Conservation (phyloP, 1,140 invertebrate species). For the Neuroterus valhalla region DNA sequence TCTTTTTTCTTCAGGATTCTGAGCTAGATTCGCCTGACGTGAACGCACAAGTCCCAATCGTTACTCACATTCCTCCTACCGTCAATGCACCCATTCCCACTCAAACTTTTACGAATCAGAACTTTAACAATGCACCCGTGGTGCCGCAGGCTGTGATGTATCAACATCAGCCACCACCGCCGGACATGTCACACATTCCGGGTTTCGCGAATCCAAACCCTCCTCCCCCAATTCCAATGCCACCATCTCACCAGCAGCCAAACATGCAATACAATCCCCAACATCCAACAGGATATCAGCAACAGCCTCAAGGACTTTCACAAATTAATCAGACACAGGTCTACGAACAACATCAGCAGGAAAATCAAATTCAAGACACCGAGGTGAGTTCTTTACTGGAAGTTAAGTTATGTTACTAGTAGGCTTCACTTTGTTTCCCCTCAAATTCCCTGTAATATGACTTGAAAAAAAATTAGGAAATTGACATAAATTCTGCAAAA, state of each 20-base stretch:
- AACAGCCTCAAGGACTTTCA: slow-evolving; percentile 43
- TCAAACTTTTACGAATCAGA: slow-evolving; percentile 88
- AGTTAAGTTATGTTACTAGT: too few species aligned
- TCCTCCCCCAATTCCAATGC: slow-evolving; percentile 72
- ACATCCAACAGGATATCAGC: slow-evolving; percentile 55
- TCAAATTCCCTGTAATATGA: too few species aligned
- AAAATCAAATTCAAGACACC: slow-evolving; percentile 35
- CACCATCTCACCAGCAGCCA: slow-evolving; percentile 67
- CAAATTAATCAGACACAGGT: slow-evolving; percentile 45
- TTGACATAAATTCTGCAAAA: too few species aligned
- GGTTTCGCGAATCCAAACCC: slow-evolving; percentile 71
- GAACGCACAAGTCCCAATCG: slow-evolving; percentile 61
- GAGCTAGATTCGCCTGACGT: slow-evolving; percentile 83
- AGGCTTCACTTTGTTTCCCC: too few species aligned
- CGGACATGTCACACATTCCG: slow-evolving; percentile 70
- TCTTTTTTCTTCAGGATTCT: slow-evolving; percentile 86
- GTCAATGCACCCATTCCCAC: slow-evolving; percentile 81
- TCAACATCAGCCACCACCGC: slow-evolving; percentile 63
- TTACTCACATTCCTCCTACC: slow-evolving; percentile 74
- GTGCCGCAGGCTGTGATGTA: slow-evolving; percentile 70
- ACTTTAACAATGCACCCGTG: slow-evolving; percentile 75
- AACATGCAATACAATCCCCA: slow-evolving; percentile 69
- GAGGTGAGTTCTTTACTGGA: slow-evolving; percentile 35
- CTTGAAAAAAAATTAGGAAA: too few species aligned
- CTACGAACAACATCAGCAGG: slow-evolving; percentile 47